phyloP scores from a whole-genome alignment of 2,113 vertebrate genomes.

The Microcebus ravelobensis region DNA sequence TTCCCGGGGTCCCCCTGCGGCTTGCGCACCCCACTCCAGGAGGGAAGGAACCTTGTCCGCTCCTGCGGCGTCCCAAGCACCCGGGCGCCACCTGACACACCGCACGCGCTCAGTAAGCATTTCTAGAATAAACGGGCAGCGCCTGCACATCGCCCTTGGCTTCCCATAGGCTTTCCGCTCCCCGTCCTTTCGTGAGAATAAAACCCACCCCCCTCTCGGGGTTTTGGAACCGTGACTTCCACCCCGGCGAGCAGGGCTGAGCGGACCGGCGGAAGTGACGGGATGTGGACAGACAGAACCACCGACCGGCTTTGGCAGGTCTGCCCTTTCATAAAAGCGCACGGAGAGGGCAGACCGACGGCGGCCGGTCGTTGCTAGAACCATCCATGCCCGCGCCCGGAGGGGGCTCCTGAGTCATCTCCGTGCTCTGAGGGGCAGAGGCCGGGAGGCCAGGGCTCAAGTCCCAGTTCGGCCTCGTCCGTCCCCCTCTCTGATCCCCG shows the following conservation, averaged over 20 bases:
- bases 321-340: not conserved
- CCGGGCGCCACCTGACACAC: not conserved
- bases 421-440: not conserved
- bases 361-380: fast-evolving
- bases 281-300: not conserved
- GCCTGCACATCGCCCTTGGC: no score
- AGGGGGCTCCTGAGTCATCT: not conserved
- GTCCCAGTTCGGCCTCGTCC: not conserved
- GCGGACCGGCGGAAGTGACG: not conserved
- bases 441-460: no score
- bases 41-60: not conserved
- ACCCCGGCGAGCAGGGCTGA: not conserved
- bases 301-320: not conserved
- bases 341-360: not conserved
- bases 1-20: not conserved
- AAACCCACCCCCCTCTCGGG: not conserved
- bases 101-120: fast-evolving
- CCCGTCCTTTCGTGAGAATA: not conserved
- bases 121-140: not conserved
- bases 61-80: not conserved
- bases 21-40: not conserved
- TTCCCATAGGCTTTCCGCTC: not conserved
- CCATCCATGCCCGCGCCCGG: fast-evolving
- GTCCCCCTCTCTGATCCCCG: not conserved
- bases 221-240: not conserved